Base-by-base conservation (phyloP, 37 sponge, comb jelly and placozoan genomes). In the Ephydatia muelleri region DNA sequence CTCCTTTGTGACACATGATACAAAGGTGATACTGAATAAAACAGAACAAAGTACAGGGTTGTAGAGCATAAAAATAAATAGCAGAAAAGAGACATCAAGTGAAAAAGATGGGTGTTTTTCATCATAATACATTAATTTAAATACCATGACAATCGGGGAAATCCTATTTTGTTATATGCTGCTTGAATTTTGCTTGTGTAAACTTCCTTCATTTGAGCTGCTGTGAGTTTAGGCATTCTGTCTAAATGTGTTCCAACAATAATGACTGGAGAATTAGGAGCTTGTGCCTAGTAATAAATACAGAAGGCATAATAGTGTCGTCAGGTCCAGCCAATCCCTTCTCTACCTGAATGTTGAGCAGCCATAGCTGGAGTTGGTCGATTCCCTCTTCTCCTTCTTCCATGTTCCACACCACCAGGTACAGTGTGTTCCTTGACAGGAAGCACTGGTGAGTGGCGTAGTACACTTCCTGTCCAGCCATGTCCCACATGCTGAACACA, bases 401-500 rank as follows among this genome's bases (percentile, higher is more conserved):
- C 83, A 98, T 81, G 81, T 88, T 94, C 88, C 94, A 98, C 65
- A 93, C 95, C 34, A 92, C 92, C 34, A 98, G 85, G 82, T 96
- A 98, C 75, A 98, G 94, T 13, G 99, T 94, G 84, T 96, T 96
- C 26, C 92, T 85, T 23, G 97, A 93, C 80, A 98, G 89, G 81
- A 98, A 96, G 76, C 99, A 98, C 83, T 98, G 99, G 77, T 98
- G 97, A 33, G 97, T 96, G 64, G 99, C 96, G 73, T 98, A 98
- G 91, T 98, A 98, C 66, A 94, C 99, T 78, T 93, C 93, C 87
- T 96, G 97, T 5, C 99, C 99, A 2, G 95, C 99, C 73, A 98
- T 75, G 79, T 98, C 99, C 99, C 99, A 98, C 13, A 91, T 93
- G 57, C 95, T 94, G 88, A 98, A 93, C 9, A 82, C 79, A 21